Evolutionary conservation across 2,113 vertebrate species (phyloP), one percentile per base, ranked within the genome.

Genomic region (Tragulus kanchil): DNA sequence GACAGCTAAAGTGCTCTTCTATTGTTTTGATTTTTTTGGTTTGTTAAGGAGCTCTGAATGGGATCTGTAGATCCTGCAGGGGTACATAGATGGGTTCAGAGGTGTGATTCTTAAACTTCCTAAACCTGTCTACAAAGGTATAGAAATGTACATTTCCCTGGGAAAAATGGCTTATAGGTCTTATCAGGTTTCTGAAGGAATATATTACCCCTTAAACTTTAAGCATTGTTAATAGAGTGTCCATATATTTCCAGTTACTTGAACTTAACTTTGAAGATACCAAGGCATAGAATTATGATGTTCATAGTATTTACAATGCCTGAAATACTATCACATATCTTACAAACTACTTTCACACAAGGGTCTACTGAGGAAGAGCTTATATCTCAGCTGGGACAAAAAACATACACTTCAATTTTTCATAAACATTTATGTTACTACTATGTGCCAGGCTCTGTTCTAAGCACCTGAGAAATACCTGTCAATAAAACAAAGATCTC

Each of bases 391-490:
- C 62, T 87, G 23, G n/a, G 45, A 84, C 42, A 77, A 90, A 90
- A 88, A 73, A 13, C 12, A 79, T 14, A 45, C 21, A 82, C 16
- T 95, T 88, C 9, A 79, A 59, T 87, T 71, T 58, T 73, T 85
- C 50, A 58, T 69, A 83, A 83, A 62, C 93, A 96, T 73, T 48
- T 62, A 95, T 52, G 16, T 73, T 79, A 93, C 25, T 81, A 50
- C 59, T 50, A 67, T 50, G 6, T 78, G 19, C 1, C 28, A 94
- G 11, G 1, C 4, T 87, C 6, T 86, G 5, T 62, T 89, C 48
- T 88, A 88, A 88, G 15, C 48, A 89, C 45, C 69, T 42, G 26
- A 83, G 9, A 50, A 83, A 54, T 7, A 56, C 16, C 54, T 78
- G 23, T 59, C 26, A 95, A 73, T 62, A 65, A 90, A 94, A 82